Evolutionary conservation across 2,888 invertebrate species (phyloP), one percentile per base, ranked within the genome.

Genomic region (Proisotoma minuta): DNA sequence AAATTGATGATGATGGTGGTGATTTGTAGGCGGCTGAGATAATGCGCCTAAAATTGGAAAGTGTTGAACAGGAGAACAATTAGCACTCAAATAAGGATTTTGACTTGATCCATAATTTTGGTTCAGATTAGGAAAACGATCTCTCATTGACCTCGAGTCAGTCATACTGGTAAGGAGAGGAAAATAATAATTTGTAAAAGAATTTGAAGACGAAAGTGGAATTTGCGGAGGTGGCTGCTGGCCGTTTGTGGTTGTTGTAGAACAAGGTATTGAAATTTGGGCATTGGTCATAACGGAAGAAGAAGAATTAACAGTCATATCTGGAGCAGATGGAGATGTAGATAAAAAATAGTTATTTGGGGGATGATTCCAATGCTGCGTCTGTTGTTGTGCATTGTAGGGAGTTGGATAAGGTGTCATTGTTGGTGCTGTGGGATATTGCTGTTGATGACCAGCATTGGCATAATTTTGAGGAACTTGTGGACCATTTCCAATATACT

Each of bases 141-240:
- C 59, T 10, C 63, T 26, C 12, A 52, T 52, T 1, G 60, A 50
- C 27, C 62, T 23, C 1, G 63, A 51, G 18, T 56, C 59, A 4
- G 62, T 62, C 64, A 66, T 64, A 40, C 65, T 66, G 1, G 69
- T 66, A 20, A 69, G 53, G 27, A 66, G 60, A 10, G 69, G 69
- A 47, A 69, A 69, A 34, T 63, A 61, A 47, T 63, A 62, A 34
- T 66, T 61, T 1, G 61, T 66, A 28, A 69, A 69, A 1, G 69
- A 63, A 29, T 64, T 66, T 51, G n/a, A 5, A 34, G 48, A 8
- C 12, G 43, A 22, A 4, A 15, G 1, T 26, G 24, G 61, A 47
- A n/a, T n/a, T n/a, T n/a, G n/a, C n/a, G n/a, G n/a, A n/a, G n/a
- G n/a, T n/a, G n/a, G n/a, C n/a, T n/a, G n/a, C n/a, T n/a, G n/a